phyloP scores from a whole-genome alignment of 2,888 invertebrate species.

The Drosophila quinaria region DNA sequence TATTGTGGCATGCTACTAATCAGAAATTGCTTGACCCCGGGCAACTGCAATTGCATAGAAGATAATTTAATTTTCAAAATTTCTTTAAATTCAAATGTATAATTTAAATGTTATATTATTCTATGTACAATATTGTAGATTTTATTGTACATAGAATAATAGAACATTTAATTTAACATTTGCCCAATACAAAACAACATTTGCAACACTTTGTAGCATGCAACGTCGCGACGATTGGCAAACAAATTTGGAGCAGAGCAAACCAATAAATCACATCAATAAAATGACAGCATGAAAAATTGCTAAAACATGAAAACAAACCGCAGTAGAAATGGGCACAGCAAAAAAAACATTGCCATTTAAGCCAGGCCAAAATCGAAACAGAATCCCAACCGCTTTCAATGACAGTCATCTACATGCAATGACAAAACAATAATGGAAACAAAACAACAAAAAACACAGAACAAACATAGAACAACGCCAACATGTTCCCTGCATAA shows the following conservation, averaged over 20 bases:
- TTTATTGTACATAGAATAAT: slow-evolving; percentile 18
- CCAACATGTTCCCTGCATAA: slow-evolving; percentile 7
- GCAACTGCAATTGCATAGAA: not conserved
- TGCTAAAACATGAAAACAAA: slow-evolving; percentile 62
- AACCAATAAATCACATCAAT: slow-evolving; percentile 74
- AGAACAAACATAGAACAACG: slow-evolving; percentile 48
- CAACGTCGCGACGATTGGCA: slow-evolving; percentile 45
- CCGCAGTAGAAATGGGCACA: slow-evolving; percentile 51
- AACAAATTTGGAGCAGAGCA: slow-evolving; percentile 52
- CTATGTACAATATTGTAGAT: too few species aligned
- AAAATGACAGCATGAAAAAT: slow-evolving; percentile 72
- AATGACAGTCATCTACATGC: slow-evolving; percentile 42
- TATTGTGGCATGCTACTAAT: slow-evolving; percentile 9
- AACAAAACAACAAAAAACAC: slow-evolving; percentile 48
- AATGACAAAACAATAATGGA: slow-evolving; percentile 43
- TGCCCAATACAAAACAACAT: slow-evolving; percentile 1
- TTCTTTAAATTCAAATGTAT: slow-evolving; percentile 31
- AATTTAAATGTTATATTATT: too few species aligned
- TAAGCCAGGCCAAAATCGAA: slow-evolving; percentile 19
- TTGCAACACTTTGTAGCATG: slow-evolving; percentile 21
- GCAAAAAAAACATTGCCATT: slow-evolving; percentile 25
- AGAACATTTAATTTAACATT: slow-evolving; percentile 8
- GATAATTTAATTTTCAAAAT: slow-evolving; percentile 32
- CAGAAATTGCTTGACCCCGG: slow-evolving; percentile 17
- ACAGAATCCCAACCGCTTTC: slow-evolving; percentile 41